Evolutionary conservation across 53 echinoderm and acorn worm genomes (phyloP).

Genomic region (Patiria pectinifera): DNA sequence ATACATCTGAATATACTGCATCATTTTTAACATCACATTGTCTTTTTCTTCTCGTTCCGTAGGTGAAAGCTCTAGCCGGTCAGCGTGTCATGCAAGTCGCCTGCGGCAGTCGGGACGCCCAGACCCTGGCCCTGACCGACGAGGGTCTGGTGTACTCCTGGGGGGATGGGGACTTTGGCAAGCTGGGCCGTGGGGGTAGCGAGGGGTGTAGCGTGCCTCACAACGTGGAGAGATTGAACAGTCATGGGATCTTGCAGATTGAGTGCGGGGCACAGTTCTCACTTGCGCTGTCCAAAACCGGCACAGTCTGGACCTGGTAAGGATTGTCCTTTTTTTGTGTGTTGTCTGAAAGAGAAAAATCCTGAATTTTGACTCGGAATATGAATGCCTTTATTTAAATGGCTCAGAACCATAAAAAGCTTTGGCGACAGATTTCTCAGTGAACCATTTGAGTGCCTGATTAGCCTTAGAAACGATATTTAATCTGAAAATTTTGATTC

Average conservation of each 20-base stretch:
- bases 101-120: slow-evolving; percentile 96
- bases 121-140: slow-evolving; percentile 90
- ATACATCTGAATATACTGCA: background rate
- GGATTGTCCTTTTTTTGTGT: background rate
- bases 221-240: slow-evolving; percentile 92
- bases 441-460: no score
- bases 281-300: slow-evolving; percentile 86
- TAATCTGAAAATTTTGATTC: no score
- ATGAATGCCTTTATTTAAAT: no score
- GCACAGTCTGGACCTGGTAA: slow-evolving; percentile 97
- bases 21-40: background rate
- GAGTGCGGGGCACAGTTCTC: slow-evolving; percentile 98
- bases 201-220: slow-evolving; percentile 94
- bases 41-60: background rate
- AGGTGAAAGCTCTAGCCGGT: slow-evolving; percentile 89
- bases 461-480: no score
- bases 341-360: background rate
- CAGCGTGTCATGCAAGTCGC: slow-evolving; percentile 85
- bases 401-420: no score
- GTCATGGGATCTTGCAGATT: slow-evolving; percentile 89
- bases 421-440: no score
- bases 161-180: slow-evolving; percentile 99
- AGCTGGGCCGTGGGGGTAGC: slow-evolving; percentile 95
- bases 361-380: background rate
- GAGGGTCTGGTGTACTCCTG: slow-evolving; percentile 95